Evolutionary conservation across 2,113 vertebrate species (phyloP), one percentile per base, ranked within the genome.

Genomic region (Sterrhoptilus dennistouni): DNA sequence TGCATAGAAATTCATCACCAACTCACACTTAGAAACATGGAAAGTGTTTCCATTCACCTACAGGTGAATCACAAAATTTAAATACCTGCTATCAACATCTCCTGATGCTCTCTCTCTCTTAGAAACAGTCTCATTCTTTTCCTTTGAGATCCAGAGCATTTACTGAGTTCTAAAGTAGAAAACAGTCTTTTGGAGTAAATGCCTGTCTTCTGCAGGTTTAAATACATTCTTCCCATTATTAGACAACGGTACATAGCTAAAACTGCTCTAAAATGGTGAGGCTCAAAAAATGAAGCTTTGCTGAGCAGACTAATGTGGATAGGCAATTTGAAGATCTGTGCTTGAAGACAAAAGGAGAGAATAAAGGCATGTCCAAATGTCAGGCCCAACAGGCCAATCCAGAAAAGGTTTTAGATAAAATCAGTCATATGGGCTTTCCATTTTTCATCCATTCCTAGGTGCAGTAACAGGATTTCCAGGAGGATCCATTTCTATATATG

Each of bases 351-450:
- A 88, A 86, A 71, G 29, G 11, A 50, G 11, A 71, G 28, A 78
- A 68, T 31, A 92, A 79, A 88, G 49, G 29, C 5, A 12, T 47
- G 23, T 12, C 40, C 35, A 79, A 84, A 54, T 27, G 17, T 63
- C 56, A 81, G 53, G 64, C 24, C 31, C 59, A 90, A 88, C 13
- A 78, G 25, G 64, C 6, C 17, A 70, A 19, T n/a, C 38, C 38
- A 12, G 27, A 84, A 83, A 65, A 45, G 3, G 11, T n/a, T 89
- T 74, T 38, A 45, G 12, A 70, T 35, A 53, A 84, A 91, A 5
- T 22, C 10, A 56, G 45, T 53, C 24, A 47, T 9, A 9, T 0
- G 0, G 44, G 14, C 19, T 77, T 77, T 61, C 40, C 5, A 44
- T 77, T 81, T 81, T 81, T 82, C n/a, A 57, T 22, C 11, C 11